Evolutionary conservation across 2,888 invertebrate species (phyloP).

Genomic region (Argynnis bischoffii): DNA sequence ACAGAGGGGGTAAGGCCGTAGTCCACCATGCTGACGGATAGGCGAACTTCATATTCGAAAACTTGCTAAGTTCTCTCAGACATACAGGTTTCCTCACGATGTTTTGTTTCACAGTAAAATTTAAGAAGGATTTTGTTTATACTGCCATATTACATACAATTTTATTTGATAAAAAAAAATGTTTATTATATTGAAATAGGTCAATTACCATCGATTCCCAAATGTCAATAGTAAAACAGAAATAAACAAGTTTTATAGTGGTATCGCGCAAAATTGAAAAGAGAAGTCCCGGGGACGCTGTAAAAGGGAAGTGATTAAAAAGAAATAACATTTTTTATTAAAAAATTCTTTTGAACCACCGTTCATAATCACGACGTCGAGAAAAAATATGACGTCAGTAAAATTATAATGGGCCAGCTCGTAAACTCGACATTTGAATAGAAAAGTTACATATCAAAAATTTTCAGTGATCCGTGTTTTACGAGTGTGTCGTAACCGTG

Average conservation of each 20-base stretch:
- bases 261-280: slow-evolving; percentile 61
- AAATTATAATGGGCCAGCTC: slow-evolving; percentile 77
- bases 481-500: slow-evolving; percentile 80
- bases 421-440: slow-evolving; percentile 80
- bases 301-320: slow-evolving; percentile 79
- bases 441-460: slow-evolving; percentile 82
- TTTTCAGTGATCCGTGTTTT: slow-evolving; percentile 82
- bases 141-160: too few relatives aligned
- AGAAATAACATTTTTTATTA: slow-evolving; percentile 67
- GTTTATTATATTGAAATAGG: slow-evolving; percentile 26
- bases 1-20: too few relatives aligned
- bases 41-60: too few relatives aligned
- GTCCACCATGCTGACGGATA: too few relatives aligned
- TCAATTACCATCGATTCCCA: slow-evolving; percentile 44
- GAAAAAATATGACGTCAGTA: slow-evolving; percentile 77
- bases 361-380: slow-evolving; percentile 69
- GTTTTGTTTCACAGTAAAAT: too few relatives aligned
- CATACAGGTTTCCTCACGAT: too few relatives aligned
- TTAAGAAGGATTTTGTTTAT: too few relatives aligned
- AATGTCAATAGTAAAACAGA: slow-evolving; percentile 42
- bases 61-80: too few relatives aligned
- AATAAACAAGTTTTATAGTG: slow-evolving; percentile 53
- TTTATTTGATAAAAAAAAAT: too few relatives aligned
- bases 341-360: slow-evolving; percentile 73
- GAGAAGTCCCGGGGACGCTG: slow-evolving; percentile 38